A percentile compares a stretch with the other conserved stretches of the same genome.
These are phyloP conservation scores for Chamaetylas fuelleborni DNA, from an alignment of 2,113 vertebrate genomes.

Conservation along the genomic window DNA sequence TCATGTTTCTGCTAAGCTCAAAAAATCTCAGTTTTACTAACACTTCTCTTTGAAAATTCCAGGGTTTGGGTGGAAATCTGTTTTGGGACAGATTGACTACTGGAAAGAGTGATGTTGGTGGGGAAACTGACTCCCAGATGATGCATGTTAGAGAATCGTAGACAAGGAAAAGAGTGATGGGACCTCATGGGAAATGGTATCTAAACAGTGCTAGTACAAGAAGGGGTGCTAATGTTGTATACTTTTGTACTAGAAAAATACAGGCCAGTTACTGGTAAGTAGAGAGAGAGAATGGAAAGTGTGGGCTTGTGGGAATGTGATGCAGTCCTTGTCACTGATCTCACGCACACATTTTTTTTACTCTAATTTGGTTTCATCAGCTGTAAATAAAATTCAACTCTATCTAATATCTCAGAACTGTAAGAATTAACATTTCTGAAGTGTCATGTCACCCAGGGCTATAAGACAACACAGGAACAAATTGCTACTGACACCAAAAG, in stretches of 20 bases:
- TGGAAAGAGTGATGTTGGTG: not conserved
- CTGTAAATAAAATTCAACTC: not conserved
- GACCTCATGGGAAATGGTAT: not conserved
- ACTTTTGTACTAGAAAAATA: not conserved
- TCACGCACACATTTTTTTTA: not conserved
- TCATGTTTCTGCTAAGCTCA: not conserved
- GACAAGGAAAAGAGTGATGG: not conserved
- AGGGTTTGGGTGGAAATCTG: not conserved
- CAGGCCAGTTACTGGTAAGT: not conserved
- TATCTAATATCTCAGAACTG: not conserved
- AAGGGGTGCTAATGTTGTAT: not conserved
- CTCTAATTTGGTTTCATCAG: not conserved
- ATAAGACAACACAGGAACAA: not conserved
- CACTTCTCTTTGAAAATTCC: not conserved
- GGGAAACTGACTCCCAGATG: not conserved
- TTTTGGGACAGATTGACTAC: not conserved
- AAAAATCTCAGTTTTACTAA: not conserved
- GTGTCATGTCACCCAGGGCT: not conserved
- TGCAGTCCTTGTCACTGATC: not conserved
- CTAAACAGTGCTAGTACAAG: not conserved
- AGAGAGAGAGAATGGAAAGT: not conserved
- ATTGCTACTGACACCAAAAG: not conserved
- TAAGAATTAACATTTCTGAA: not conserved
- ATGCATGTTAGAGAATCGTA: not conserved
- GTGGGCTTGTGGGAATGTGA: not conserved